Conservation (phyloP, 2,113 vertebrate species). For the Phycodurus eques region DNA sequence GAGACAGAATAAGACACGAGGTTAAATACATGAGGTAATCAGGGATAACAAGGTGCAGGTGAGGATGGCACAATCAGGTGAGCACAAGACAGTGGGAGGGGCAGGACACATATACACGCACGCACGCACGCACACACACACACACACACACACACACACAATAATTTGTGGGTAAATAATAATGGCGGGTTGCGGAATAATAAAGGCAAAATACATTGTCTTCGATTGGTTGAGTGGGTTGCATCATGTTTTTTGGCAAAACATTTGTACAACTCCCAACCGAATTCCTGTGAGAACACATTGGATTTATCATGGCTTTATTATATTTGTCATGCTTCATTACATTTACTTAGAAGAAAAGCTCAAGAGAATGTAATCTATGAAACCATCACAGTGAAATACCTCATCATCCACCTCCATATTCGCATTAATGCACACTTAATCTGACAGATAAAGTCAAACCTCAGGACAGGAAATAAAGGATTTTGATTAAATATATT, state of each 20-base stretch:
- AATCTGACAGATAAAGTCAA: slow-evolving; percentile 11
- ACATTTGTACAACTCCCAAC: neutral
- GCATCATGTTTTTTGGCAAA: neutral
- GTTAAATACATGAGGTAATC: too few species aligned
- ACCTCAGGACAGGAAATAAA: slow-evolving; percentile 2
- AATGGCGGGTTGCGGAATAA: too few species aligned
- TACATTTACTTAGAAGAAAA: neutral
- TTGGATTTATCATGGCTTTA: neutral
- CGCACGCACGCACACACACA: too few species aligned
- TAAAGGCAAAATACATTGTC: neutral
- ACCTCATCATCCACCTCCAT: slow-evolving; percentile 1
- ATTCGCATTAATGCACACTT: slow-evolving; percentile 6
- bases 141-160: too few species aligned
- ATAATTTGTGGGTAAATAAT: too few species aligned
- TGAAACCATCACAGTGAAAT: neutral
- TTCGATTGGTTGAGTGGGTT: neutral
- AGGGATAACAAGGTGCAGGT: too few species aligned
- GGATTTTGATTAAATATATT: slow-evolving; percentile 9
- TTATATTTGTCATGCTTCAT: neutral
- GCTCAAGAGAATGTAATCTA: neutral
- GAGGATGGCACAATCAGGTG: too few species aligned
- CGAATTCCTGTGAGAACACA: neutral
- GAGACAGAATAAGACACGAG: too few species aligned
- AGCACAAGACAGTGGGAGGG: too few species aligned
- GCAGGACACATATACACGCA: too few species aligned